phyloP scores from a whole-genome alignment of 1,140 invertebrate species.

The Idris sp. region DNA sequence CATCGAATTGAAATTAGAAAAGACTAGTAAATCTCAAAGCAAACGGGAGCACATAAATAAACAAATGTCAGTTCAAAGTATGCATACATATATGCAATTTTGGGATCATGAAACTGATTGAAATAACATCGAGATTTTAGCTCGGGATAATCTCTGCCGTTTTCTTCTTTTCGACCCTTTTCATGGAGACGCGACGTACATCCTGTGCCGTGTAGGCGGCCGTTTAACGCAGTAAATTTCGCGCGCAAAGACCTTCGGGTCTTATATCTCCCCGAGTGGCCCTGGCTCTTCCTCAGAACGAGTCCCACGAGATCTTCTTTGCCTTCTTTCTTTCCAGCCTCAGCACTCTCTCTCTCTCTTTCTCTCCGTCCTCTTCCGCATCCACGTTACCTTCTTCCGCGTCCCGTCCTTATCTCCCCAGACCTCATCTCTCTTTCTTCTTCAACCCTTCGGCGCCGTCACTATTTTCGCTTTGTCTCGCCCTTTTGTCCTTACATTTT shows the following conservation, averaged over 20 bases:
- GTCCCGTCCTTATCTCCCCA: slow-evolving; percentile 35
- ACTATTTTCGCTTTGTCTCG: slow-evolving; percentile 24
- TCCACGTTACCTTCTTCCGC: slow-evolving; percentile 45
- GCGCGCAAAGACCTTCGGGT: slow-evolving; percentile 65
- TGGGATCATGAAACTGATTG: slow-evolving; percentile 25
- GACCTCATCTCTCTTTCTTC: slow-evolving; percentile 31
- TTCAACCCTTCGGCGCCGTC: slow-evolving; percentile 9
- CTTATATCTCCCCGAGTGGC: slow-evolving; percentile 67
- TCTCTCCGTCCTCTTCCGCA: slow-evolving; percentile 39
- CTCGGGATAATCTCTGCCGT: slow-evolving; percentile 38
- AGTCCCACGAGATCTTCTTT: slow-evolving; percentile 70
- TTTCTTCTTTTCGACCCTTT: slow-evolving; percentile 47
- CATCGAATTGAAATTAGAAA: too few species aligned
- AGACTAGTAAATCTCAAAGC: too few species aligned
- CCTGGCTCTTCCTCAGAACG: slow-evolving; percentile 69
- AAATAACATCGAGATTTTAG: slow-evolving; percentile 48
- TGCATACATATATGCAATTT: too few species aligned
- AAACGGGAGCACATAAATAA: slow-evolving; percentile 9
- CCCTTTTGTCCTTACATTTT: slow-evolving; percentile 44
- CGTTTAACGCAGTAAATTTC: slow-evolving; percentile 74
- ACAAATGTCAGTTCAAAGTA: too few species aligned
- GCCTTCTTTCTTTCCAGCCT: slow-evolving; percentile 1
- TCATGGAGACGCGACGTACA: slow-evolving; percentile 49
- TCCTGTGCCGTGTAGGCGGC: slow-evolving; percentile 61
- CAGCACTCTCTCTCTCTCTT: slow-evolving; percentile 60